phyloP scores from a whole-genome alignment of 2,797 vertebrate genomes.

The Phylloscopus collybita region DNA sequence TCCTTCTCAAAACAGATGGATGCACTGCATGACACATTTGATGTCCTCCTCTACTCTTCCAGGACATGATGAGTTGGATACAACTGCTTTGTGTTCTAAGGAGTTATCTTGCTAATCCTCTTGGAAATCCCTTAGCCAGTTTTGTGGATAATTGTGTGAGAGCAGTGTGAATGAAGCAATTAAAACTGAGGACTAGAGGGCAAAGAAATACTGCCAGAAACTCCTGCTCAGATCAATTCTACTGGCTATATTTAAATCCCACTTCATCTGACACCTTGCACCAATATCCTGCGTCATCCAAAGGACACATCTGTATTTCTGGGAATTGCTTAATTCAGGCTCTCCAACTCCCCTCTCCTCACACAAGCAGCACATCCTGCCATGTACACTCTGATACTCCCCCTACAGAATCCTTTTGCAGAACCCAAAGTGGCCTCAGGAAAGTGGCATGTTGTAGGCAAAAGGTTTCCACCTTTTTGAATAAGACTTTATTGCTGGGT shows the following conservation, averaged over 20 bases:
- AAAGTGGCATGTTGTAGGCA: not conserved
- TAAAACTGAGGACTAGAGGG: not conserved
- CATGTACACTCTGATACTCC: rapidly evolving
- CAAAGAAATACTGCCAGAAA: constrained; percentile 15
- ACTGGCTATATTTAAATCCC: constrained; percentile 4
- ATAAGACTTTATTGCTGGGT: not conserved
- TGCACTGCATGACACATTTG: not conserved
- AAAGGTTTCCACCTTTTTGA: not conserved
- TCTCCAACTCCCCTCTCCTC: not conserved
- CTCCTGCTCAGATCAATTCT: not conserved
- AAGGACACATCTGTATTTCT: not conserved
- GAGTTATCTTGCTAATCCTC: not conserved
- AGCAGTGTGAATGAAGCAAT: constrained; percentile 4
- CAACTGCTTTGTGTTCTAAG: not conserved
- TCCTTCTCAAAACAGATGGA: not conserved
- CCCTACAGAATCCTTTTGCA: not conserved
- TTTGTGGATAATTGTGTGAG: not conserved
- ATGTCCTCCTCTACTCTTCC: not conserved
- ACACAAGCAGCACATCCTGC: not conserved
- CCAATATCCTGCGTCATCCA: not conserved
- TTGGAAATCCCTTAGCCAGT: not conserved
- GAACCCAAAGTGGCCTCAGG: not conserved
- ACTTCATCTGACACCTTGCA: not conserved
- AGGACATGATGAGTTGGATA: rapidly evolving
- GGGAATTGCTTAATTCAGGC: not conserved